Percentiles rank a stretch among this genome's conserved stretches.
Evolutionary conservation across 2,113 vertebrate genomes (phyloP).

Genomic region (Sylvietta virens): DNA sequence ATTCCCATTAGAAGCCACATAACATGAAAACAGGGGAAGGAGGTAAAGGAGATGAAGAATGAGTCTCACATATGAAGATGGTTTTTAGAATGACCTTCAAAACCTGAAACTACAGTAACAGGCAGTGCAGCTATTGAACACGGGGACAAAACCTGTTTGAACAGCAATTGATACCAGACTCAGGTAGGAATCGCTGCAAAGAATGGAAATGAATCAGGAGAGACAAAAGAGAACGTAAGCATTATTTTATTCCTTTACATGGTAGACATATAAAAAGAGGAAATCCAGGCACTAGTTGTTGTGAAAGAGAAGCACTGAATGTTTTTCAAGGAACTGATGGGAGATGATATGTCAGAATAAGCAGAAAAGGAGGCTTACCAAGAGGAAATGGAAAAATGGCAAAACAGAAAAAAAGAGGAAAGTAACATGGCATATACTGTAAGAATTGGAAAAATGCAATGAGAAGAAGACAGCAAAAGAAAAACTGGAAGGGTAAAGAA

Average conservation of each 20-base stretch:
- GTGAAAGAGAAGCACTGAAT: neutral
- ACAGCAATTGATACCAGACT: neutral
- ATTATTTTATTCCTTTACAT: neutral
- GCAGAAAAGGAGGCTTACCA: neutral
- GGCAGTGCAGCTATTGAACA: neutral
- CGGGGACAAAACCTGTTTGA: neutral
- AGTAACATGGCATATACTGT: accelerated
- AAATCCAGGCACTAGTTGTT: neutral
- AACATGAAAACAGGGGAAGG: neutral
- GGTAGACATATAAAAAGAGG: neutral
- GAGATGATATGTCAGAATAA: neutral
- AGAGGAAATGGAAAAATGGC: neutral
- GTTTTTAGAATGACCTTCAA: neutral
- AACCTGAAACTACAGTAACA: neutral
- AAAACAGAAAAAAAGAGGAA: neutral
- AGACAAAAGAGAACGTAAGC: neutral
- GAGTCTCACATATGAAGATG: neutral
- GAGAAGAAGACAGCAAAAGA: neutral
- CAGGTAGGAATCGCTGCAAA: neutral
- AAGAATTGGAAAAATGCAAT: neutral
- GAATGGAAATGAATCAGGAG: neutral
- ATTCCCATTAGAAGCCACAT: neutral
- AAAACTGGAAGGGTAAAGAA: neutral
- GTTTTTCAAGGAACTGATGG: neutral
- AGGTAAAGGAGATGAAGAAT: neutral